Percentiles rank a stretch among this genome's conserved stretches.
phyloP scores from a whole-genome alignment of 2,888 invertebrate species.

The Corbicula japonica region DNA sequence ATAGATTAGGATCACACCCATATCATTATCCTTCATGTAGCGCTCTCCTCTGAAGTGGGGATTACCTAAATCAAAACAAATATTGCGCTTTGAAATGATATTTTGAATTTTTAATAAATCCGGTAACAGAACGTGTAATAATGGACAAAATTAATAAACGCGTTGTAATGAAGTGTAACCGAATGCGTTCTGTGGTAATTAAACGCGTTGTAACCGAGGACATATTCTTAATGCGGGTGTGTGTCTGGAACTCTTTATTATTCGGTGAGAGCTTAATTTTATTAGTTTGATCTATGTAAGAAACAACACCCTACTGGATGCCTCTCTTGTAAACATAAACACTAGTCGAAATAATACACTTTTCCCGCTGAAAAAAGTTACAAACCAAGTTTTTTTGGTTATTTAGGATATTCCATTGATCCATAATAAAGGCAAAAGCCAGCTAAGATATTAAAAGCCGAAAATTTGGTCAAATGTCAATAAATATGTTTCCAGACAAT shows the following conservation, averaged over 20 bases:
- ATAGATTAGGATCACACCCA: conserved; percentile 81
- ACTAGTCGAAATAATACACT: too few species aligned
- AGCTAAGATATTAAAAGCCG: neutral
- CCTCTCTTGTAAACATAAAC: too few species aligned
- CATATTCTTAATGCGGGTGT: neutral
- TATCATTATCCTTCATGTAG: conserved; percentile 81
- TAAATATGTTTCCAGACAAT: neutral
- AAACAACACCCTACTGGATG: too few species aligned
- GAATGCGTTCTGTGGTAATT: too few species aligned
- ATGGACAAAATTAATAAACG: neutral
- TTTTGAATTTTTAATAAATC: neutral
- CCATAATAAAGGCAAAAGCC: neutral
- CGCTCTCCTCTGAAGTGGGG: conserved; percentile 78
- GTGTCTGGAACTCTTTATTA: neutral
- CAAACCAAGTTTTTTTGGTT: neutral
- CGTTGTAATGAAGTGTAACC: too few species aligned
- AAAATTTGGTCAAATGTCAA: neutral
- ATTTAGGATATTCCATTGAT: neutral
- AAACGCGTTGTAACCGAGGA: too few species aligned
- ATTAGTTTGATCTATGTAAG: too few species aligned
- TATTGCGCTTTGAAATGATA: neutral
- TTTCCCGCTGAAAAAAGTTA: too few species aligned
- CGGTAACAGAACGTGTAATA: neutral
- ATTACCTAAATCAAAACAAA: conserved; percentile 45
- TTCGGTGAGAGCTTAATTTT: too few species aligned